Evolutionary conservation across 2,888 invertebrate species (phyloP), one percentile per base, ranked within the genome.

Genomic region (Germaria angustata): DNA sequence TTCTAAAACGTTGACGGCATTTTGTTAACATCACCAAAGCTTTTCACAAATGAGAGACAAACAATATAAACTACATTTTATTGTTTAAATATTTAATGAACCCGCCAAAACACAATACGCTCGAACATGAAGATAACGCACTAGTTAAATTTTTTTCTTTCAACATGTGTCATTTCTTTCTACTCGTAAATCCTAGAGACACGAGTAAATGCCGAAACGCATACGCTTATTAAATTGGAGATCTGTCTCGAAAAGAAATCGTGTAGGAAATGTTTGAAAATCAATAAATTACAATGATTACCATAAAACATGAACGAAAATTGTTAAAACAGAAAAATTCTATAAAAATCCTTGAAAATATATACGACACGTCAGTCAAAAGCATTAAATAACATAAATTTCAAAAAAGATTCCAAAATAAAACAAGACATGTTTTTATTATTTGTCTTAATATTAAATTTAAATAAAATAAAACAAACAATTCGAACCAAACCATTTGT

Each of bases 241-340:
- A 49, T 65, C 4, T 39, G 63, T 65, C 49, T n/a, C 11, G 46
- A 36, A 59, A 41, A 69, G 49, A 75, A 79, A 53, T 24, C 75
- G 55, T 82, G 65, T 82, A 79, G 82, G 75, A 82, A 82, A 82
- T 79, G 49, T 79, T 79, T 66, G 55, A 79, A 79, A 76, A 76
- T 66, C 82, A 76, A 82, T 79, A 82, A 82, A 82, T 82, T 82
- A 82, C 75, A 75, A 71, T 79, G 71, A 82, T 82, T 82, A 82
- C 71, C 82, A 82, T 82, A 82, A 82, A 82, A 82, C 82, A 82
- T 71, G 82, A 71, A 75, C 78, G 79, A 79, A 76, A 79, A 82
- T 82, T 79, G 75, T 76, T 75, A 36, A 79, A 71, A 59, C 17
- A 32, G 24, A 57, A 55, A 66, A 53, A 53, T 46, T 13, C 36